phyloP scores from a whole-genome alignment of 2,888 invertebrate species.

The Drosophila borealis region DNA sequence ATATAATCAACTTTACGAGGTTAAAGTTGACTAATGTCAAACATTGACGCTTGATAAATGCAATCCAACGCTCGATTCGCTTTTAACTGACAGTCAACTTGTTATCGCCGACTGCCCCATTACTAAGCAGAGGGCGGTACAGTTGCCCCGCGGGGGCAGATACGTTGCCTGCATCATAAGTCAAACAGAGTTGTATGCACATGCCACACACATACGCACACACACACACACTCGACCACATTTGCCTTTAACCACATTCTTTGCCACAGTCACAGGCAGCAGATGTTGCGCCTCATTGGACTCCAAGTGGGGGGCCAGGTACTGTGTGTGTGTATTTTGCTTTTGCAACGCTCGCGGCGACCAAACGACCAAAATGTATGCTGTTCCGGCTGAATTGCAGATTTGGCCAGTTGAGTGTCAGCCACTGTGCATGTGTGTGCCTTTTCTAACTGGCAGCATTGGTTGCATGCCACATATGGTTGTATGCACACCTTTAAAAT shows the following conservation, averaged over 20 bases:
- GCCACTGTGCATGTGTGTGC: constrained; percentile 33
- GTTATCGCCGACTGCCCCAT: constrained; percentile 65
- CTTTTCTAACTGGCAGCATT: constrained; percentile 7
- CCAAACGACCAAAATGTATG: constrained; percentile 72
- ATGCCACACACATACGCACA: constrained; percentile 10
- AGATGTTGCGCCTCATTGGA: constrained; percentile 71
- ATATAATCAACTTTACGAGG: not conserved
- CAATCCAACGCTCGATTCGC: constrained; percentile 1
- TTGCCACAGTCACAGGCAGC: constrained; percentile 66
- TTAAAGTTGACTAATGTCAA: not conserved
- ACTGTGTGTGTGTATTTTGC: constrained; percentile 28
- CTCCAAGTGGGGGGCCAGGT: constrained; percentile 13
- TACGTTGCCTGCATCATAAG: constrained; percentile 65
- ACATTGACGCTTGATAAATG: constrained; percentile 25
- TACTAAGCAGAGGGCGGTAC: constrained; percentile 43
- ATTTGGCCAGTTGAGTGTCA: constrained; percentile 43
- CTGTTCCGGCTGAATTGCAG: constrained; percentile 74
- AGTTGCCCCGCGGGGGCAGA: constrained; percentile 35
- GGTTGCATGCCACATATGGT: constrained; percentile 18
- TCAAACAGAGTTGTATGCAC: constrained; percentile 47
- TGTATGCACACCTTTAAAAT: constrained; percentile 16
- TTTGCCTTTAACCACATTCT: constrained; percentile 42
- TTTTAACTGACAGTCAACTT: constrained; percentile 35
- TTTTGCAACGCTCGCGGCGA: constrained; percentile 55
- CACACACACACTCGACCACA: constrained; percentile 23